Base-by-base conservation (phyloP, 2,888 invertebrate genomes). In the Ecdyonurus torrentis region DNA sequence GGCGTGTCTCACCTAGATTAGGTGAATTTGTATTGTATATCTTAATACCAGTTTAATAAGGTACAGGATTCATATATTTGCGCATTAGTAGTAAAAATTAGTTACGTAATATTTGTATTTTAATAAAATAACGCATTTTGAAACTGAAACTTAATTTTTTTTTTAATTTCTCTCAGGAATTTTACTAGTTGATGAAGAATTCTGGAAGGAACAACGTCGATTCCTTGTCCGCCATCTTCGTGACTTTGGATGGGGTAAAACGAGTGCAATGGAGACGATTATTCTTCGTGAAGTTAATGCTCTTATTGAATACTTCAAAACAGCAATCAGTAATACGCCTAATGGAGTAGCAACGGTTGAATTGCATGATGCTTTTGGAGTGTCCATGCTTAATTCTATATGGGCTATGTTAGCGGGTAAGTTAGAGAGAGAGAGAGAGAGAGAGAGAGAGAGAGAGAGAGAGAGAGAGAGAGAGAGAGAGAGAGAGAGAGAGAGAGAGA, bases 351-450 rank as follows among this genome's bases (percentile, higher is more conserved):
- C 79, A 0, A 71, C 82, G 0, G 75, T 87, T 0, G 78, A 82
- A 66, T 86, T 91, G 84, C 82, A 86, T 64, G 84, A 86, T 63
- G 79, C 86, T 61, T 90, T 90, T 69, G 85, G 65, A 22, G 66
- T 66, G 0, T 85, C 87, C 66, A 83, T 89, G 23, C 74, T 91
- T 5, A 91, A 91, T 69, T 86, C 87, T 0, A 73, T 91, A 0
- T 91, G 91, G 91, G 82, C 82, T 60, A 88, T 91, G 87, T 81
- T 91, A 81, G 87, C 91, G 2, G 87, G 89, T 37, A 10, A 37
- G 37, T 37, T 37, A 37, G n/a, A n/a, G n/a, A n/a, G n/a, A n/a
- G n/a, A n/a, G n/a, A n/a, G n/a, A n/a, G n/a, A n/a, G n/a, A n/a
- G n/a, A n/a, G n/a, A n/a, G n/a, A n/a, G n/a, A n/a, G n/a, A n/a